Evolutionary conservation across 2,113 vertebrate genomes (phyloP), one percentile per base, ranked within the genome.

Genomic region (Columbina picui): DNA sequence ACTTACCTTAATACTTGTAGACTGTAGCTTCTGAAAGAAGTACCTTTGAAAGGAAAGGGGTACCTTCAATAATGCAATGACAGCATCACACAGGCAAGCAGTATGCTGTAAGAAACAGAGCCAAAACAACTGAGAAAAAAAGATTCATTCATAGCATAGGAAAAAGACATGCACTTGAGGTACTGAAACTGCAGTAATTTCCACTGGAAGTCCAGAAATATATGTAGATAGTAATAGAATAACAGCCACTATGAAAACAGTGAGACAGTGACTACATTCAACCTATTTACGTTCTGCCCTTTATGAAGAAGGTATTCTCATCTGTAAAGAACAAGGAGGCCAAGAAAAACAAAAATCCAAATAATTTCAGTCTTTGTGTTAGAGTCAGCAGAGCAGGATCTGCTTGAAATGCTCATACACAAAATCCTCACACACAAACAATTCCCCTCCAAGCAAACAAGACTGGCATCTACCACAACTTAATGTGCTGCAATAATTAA

Each of bases 21-120:
- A 99, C 75, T 99, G 99, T 43, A 99, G 98, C 96, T 99, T 99
- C 91, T 99, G 99, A 97, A 99, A 99, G 74, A 99, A 99, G 91
- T 99, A 99, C 81, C 99, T 99, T 97, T 99, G 99, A 97, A 99
- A 99, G 10, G 99, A 99, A 85, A 99, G 98, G 2, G 99, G 99
- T 12, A 99, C 99, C 95, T 99, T 99, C 94, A 99, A 97, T 98
- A 99, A 89, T 10, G 99, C 99, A 91, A 99, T 99, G 92, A 99
- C 99, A 67, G 99, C 99, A 34, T 98, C 98, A 96, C 99, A 99
- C 38, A 99, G 98, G 93, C 99, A 99, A 34, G 98, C 98, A 47
- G 99, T 99, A 76, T 99, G 99, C 99, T 99, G 95, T 55, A 91
- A 96, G 19, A 83, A 94, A 96, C 14, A 94, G 83, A 95, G n/a